Evolutionary conservation across 2,797 vertebrate genomes (phyloP), one percentile per base, ranked within the genome.

Genomic region (Ispidina lecontei): DNA sequence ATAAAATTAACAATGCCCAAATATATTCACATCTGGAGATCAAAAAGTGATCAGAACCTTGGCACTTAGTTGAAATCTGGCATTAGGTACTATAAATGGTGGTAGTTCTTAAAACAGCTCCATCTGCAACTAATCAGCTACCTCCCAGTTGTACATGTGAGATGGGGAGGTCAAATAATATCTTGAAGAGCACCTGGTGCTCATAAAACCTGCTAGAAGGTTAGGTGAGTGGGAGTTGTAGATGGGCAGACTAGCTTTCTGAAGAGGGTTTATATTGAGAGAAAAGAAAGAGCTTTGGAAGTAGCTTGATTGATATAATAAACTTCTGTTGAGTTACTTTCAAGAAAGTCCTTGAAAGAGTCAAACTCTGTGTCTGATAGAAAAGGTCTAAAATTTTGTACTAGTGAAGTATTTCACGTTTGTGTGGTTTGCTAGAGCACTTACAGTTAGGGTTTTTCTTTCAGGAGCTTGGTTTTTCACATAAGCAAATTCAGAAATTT

Each of bases 111-210:
- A 65, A 83, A 89, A 10, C 28, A 26, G 12, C 33, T 78, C 56
- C 89, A 92, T 78, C 91, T 96, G 83, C 52, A 84, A 68, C 31
- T 95, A 71, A 91, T 64, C 52, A 81, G 6, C 52, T 90, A 28
- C 60, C 49, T 94, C n/a, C 14, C 60, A 67, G 7, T 29, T 39
- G n/a, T 76, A 59, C 23, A n/a, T 49, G 19, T 73, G 84, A 93
- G 79, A 67, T 39, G 37, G 1, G 7, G 17, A 5, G 33, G 60
- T 84, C 44, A 91, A 88, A 78, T 70, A 87, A 64, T 89, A 31
- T 21, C 46, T 76, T 87, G 67, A 84, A 82, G 59, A 92, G 81
- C 92, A 92, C 83, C 77, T 91, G 83, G 76, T 71, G 33, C 26
- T 93, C 80, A 88, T 90, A 90, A 94, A 93, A 84, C 15, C 44